These are phyloP conservation scores for Eciton burchellii DNA, from an alignment of 1,140 invertebrate species.

Conservation along the genomic window DNA sequence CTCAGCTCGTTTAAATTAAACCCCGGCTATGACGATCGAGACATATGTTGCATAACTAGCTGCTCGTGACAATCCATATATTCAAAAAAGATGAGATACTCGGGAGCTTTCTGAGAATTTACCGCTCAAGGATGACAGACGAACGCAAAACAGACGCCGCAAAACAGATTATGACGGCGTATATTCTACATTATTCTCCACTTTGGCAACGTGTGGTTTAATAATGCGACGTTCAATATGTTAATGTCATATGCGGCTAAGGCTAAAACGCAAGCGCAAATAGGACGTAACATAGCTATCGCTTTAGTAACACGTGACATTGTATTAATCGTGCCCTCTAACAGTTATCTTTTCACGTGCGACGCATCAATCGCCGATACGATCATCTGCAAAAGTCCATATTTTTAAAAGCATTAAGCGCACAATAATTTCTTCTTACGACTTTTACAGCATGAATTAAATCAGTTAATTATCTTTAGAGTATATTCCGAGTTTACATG, in stretches of 20 bases:
- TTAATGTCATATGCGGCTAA: conserved; percentile 48
- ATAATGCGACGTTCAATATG: conserved; percentile 50
- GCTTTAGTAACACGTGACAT: conserved; percentile 34
- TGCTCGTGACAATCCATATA: conserved; percentile 49
- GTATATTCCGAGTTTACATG: not conserved
- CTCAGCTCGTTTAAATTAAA: conserved; percentile 73
- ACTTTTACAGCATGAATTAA: not conserved
- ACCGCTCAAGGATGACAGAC: conserved; percentile 8
- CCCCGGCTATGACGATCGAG: conserved; percentile 41
- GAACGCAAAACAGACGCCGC: not conserved
- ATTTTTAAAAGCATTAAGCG: not conserved
- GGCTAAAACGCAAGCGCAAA: conserved; percentile 42
- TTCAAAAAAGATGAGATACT: conserved; percentile 29
- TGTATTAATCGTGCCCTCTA: conserved; percentile 30
- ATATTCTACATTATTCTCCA: conserved; percentile 19
- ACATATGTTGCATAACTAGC: conserved; percentile 62
- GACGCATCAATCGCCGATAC: not conserved
- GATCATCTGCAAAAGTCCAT: not conserved
- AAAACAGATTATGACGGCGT: conserved; percentile 27
- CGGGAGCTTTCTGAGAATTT: conserved; percentile 28
- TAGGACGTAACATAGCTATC: conserved; percentile 35
- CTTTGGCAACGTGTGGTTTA: conserved; percentile 44
- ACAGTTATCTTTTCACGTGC: conserved; percentile 29
- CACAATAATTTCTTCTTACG: not conserved
- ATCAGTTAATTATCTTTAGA: not conserved